A percentile compares a stretch with the other conserved stretches of the same genome.
Conservation (phyloP, 1,140 invertebrate species). For the Helicoverpa zea region DNA sequence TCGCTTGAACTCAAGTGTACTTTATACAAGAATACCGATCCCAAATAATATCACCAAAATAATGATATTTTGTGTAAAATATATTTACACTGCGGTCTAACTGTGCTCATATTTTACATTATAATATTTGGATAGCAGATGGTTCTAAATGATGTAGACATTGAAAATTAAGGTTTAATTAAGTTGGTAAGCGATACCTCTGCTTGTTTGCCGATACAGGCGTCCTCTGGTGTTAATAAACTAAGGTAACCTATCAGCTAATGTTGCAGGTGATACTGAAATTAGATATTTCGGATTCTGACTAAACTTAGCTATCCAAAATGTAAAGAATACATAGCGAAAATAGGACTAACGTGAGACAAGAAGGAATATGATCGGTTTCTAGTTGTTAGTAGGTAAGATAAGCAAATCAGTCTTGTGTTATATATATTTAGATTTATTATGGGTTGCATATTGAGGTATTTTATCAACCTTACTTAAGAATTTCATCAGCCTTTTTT, state of each 20-base stretch:
- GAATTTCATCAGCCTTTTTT: too few relatives aligned
- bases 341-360: too few relatives aligned
- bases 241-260: slow-evolving; percentile 33
- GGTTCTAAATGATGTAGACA: slow-evolving; percentile 12
- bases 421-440: too few relatives aligned
- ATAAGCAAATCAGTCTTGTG: too few relatives aligned
- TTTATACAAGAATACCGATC: not conserved
- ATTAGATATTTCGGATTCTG: not conserved
- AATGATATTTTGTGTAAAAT: not conserved
- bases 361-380: too few relatives aligned
- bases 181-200: slow-evolving; percentile 35
- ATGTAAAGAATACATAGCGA: too few relatives aligned
- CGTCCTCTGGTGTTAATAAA: slow-evolving; percentile 31
- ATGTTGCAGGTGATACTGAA: slow-evolving; percentile 20
- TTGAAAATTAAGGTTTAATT: slow-evolving; percentile 38
- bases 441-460: too few relatives aligned
- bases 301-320: too few relatives aligned
- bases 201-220: slow-evolving; percentile 15
- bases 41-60: not conserved
- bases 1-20: too few relatives aligned
- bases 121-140: slow-evolving; percentile 28
- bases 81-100: slow-evolving; percentile 2
- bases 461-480: too few relatives aligned
- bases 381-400: too few relatives aligned
- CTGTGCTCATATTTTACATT: not conserved